These are phyloP conservation scores for Tiliqua scincoides DNA, from an alignment of 2,113 vertebrate genomes.

Conservation along the genomic window DNA sequence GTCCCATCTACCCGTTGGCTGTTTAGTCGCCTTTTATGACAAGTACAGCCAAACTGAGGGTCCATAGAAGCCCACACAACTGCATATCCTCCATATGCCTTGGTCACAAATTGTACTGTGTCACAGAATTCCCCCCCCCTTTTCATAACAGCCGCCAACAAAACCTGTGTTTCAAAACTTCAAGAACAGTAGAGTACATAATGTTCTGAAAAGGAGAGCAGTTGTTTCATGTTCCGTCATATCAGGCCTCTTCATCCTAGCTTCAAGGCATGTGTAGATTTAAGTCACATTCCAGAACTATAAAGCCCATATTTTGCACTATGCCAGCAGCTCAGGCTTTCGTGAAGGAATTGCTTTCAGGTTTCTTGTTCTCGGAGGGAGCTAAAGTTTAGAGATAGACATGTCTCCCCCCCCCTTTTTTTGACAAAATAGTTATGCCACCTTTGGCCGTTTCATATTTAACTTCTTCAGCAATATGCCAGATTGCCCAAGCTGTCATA, in stretches of 20 bases:
- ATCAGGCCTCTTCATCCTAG: neutral
- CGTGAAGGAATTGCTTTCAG: neutral
- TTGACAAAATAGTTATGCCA: neutral
- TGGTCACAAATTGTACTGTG: neutral
- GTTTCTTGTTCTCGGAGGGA: neutral
- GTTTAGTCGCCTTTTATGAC: too few relatives aligned
- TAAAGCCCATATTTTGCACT: neutral
- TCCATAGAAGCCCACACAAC: too few relatives aligned
- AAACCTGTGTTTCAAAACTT: neutral
- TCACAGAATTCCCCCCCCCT: too few relatives aligned
- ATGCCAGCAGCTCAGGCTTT: neutral
- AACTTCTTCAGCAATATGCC: neutral
- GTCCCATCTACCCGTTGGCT: too few relatives aligned
- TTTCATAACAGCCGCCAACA: too few relatives aligned
- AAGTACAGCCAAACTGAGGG: too few relatives aligned
- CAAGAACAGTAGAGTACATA: neutral
- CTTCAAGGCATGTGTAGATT: neutral
- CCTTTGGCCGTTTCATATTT: conserved; percentile 22
- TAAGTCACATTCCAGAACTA: neutral
- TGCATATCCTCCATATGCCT: too few relatives aligned
- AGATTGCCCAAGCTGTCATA: conserved; percentile 28
- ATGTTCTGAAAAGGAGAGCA: neutral
- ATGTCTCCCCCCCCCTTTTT: neutral
- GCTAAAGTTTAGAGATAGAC: conserved; percentile 9
- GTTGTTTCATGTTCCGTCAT: neutral